These are phyloP conservation scores for Amphimedon queenslandica DNA, from an alignment of 37 sponge, comb jelly and placozoan genomes.

Conservation along the genomic window DNA sequence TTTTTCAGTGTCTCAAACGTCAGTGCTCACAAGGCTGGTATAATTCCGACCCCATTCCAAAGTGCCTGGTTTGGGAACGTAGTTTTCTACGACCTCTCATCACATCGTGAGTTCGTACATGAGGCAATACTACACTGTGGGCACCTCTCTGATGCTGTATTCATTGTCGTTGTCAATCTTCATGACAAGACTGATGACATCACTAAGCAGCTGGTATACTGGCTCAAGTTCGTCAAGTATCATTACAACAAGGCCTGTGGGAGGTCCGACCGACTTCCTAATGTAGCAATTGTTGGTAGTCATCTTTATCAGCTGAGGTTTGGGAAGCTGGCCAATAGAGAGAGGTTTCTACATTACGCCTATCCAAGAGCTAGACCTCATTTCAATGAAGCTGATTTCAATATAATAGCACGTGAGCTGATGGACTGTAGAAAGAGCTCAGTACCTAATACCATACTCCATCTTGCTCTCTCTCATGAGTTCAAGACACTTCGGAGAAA, in stretches of 20 bases:
- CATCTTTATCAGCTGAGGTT: background rate
- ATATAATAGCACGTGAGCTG: background rate
- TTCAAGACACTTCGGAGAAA: background rate
- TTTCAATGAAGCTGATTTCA: background rate
- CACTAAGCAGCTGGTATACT: slow-evolving; percentile 1
- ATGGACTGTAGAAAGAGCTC: background rate
- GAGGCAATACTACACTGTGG: background rate
- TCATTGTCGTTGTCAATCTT: slow-evolving; percentile 18
- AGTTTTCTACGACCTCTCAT: slow-evolving; percentile 14
- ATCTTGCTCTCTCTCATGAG: background rate
- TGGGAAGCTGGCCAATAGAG: background rate
- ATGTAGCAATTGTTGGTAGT: slow-evolving; percentile 20
- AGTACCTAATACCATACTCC: background rate
- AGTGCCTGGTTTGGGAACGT: background rate
- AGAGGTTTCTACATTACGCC: background rate
- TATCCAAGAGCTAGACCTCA: background rate
- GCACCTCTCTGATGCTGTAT: slow-evolving; percentile 6
- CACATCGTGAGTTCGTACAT: slow-evolving; percentile 4
- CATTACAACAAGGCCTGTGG: background rate
- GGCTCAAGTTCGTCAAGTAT: slow-evolving; percentile 19
- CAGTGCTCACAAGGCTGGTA: slow-evolving; percentile 9
- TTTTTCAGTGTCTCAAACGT: background rate
- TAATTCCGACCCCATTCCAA: slow-evolving; percentile 13
- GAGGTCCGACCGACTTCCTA: background rate
- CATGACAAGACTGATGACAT: background rate